Evolutionary conservation across 2,113 vertebrate genomes (phyloP).

Genomic region (Myanophis thanlyinensis): DNA sequence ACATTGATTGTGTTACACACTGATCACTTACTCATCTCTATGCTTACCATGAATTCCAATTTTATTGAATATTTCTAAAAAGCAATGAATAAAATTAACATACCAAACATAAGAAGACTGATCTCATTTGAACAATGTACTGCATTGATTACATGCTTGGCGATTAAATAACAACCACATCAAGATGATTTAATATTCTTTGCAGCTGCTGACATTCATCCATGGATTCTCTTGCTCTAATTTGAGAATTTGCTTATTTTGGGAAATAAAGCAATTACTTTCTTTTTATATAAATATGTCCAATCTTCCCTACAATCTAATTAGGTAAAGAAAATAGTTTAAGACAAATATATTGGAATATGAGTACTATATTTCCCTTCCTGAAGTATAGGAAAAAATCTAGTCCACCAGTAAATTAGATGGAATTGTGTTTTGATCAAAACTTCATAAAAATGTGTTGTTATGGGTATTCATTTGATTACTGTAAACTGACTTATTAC

Average conservation of each 20-base stretch:
- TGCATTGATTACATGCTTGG: slow-evolving; percentile 38
- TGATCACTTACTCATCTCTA: slow-evolving; percentile 19
- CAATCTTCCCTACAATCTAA: not conserved
- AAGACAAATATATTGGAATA: not conserved
- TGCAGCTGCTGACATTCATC: slow-evolving; percentile 12
- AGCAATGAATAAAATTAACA: slow-evolving; percentile 16
- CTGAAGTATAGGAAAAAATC: not conserved
- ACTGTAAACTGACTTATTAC: not conserved
- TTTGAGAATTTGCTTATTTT: not conserved
- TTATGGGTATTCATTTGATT: not conserved
- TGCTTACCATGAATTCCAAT: slow-evolving; percentile 22
- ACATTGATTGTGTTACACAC: not conserved
- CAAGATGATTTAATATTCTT: slow-evolving; percentile 30
- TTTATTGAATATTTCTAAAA: slow-evolving; percentile 27
- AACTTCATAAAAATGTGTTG: not conserved
- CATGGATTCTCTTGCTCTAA: not conserved
- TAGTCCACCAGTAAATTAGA: not conserved
- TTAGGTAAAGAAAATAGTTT: not conserved
- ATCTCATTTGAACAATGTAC: slow-evolving; percentile 18
- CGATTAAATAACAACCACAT: slow-evolving; percentile 32
- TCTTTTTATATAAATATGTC: not conserved
- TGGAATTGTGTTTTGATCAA: not conserved
- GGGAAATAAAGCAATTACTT: not conserved
- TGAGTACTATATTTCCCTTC: not conserved
- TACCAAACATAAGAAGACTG: slow-evolving; percentile 32